Conservation (phyloP, 2,888 invertebrate genomes). For the Baronia brevicornis region DNA sequence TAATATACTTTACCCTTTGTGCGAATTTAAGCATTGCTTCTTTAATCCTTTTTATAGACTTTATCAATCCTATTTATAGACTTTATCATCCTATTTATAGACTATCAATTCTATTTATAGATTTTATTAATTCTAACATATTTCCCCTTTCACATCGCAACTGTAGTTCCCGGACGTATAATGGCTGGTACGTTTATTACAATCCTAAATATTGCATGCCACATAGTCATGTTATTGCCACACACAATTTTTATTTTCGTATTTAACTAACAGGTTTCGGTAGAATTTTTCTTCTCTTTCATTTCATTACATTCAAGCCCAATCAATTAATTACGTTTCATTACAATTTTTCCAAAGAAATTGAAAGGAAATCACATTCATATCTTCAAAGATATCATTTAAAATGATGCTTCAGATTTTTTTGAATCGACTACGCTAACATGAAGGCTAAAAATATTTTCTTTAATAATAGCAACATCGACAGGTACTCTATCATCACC, state of each 20-base stretch:
- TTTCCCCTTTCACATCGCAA: slow-evolving; percentile 26
- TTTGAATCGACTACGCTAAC: too few species aligned
- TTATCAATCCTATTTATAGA: background rate
- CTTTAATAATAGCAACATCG: slow-evolving; percentile 12
- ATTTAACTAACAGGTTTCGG: background rate
- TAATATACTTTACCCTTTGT: too few species aligned
- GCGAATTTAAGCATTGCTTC: background rate
- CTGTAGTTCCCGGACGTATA: slow-evolving; percentile 54
- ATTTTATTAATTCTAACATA: slow-evolving; percentile 17
- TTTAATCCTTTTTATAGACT: background rate
- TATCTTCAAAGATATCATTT: too few species aligned
- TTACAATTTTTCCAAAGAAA: too few species aligned
- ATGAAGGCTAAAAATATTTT: slow-evolving; percentile 10
- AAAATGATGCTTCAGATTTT: too few species aligned
- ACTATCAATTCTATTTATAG: slow-evolving; percentile 2
- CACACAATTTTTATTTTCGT: background rate
- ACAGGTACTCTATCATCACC: slow-evolving; percentile 64
- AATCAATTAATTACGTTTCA: too few species aligned
- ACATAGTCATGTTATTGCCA: slow-evolving; percentile 10
- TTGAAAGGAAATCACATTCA: too few species aligned
- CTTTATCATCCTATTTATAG: background rate
- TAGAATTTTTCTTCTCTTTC: slow-evolving; percentile 2
- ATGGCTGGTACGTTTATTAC: slow-evolving; percentile 49
- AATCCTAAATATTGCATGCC: slow-evolving; percentile 2
- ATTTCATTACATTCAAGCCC: too few species aligned